Conservation (phyloP, 2,113 vertebrate species). For the Puma concolor region DNA sequence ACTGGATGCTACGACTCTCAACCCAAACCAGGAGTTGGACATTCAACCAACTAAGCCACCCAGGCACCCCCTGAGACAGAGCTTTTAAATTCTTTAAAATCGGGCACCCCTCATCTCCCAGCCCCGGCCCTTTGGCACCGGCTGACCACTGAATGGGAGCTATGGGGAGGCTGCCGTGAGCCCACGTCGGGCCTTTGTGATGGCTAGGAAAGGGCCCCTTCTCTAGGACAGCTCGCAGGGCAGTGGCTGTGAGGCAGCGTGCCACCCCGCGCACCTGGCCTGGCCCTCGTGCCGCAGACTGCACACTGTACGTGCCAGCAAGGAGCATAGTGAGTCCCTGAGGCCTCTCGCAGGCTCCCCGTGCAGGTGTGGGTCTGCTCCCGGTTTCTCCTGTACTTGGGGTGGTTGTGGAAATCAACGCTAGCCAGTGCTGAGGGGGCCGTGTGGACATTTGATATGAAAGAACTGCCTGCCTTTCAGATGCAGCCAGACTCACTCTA, state of each 20-base stretch:
- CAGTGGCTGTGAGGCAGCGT: rapidly evolving
- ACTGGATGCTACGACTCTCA: too few relatives aligned
- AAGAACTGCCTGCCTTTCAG: too few relatives aligned
- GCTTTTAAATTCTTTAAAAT: background rate
- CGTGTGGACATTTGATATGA: rapidly evolving
- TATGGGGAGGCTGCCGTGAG: rapidly evolving
- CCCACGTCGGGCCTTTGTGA: rapidly evolving
- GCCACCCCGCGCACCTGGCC: background rate
- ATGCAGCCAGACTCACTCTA: rapidly evolving
- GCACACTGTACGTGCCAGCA: rapidly evolving
- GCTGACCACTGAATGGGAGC: too few relatives aligned
- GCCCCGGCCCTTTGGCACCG: background rate
- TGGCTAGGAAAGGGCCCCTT: too few relatives aligned
- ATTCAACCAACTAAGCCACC: too few relatives aligned
- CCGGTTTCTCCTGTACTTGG: rapidly evolving
- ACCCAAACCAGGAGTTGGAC: too few relatives aligned
- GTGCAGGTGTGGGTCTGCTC: background rate
- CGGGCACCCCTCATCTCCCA: rapidly evolving
- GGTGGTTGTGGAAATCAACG: rapidly evolving
- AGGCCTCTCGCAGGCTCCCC: background rate
- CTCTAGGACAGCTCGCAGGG: background rate
- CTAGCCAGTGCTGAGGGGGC: rapidly evolving
- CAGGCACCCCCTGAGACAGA: background rate
- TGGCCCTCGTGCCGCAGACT: background rate
- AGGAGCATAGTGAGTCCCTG: background rate